A percentile compares a stretch with the other conserved stretches of the same genome.
Evolutionary conservation across 53 echinoderm and acorn worm genomes (phyloP).

Genomic region (Patiria pectinifera): DNA sequence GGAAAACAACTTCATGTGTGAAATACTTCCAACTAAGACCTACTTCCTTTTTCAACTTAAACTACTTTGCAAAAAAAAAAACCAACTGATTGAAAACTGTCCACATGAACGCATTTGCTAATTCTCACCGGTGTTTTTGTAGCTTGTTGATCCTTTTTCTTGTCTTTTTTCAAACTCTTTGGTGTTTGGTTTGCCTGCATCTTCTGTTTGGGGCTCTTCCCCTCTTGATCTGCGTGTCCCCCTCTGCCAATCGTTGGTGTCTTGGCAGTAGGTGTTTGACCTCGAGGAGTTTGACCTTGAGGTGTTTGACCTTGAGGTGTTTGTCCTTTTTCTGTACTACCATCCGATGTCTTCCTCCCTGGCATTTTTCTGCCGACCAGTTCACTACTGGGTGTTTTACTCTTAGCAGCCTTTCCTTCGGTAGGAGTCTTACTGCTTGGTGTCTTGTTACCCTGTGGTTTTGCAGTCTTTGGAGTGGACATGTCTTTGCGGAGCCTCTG

Average conservation of each 20-base stretch:
- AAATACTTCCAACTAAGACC: too few species aligned
- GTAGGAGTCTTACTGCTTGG: not conserved
- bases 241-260: not conserved
- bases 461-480: conserved; percentile 8
- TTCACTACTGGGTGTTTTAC: not conserved
- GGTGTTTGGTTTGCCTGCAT: not conserved
- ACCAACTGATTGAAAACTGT: too few species aligned
- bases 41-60: too few species aligned
- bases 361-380: not conserved
- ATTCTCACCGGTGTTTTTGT: conserved; percentile 34
- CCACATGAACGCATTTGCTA: too few species aligned
- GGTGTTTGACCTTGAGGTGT: not conserved
- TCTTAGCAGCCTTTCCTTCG: not conserved
- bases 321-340: not conserved
- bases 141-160: conserved; percentile 17
- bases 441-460: not conserved
- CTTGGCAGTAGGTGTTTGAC: not conserved
- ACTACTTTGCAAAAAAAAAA: too few species aligned
- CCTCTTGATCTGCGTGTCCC: not conserved
- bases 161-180: conserved; percentile 45
- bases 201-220: conserved; percentile 11
- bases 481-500: not conserved
- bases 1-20: too few species aligned
- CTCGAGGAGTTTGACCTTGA: not conserved
- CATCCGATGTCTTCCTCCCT: not conserved